These are phyloP conservation scores for Hapalemur alaotrensis DNA, from an alignment of 2,797 vertebrate genomes.

Conservation along the genomic window DNA sequence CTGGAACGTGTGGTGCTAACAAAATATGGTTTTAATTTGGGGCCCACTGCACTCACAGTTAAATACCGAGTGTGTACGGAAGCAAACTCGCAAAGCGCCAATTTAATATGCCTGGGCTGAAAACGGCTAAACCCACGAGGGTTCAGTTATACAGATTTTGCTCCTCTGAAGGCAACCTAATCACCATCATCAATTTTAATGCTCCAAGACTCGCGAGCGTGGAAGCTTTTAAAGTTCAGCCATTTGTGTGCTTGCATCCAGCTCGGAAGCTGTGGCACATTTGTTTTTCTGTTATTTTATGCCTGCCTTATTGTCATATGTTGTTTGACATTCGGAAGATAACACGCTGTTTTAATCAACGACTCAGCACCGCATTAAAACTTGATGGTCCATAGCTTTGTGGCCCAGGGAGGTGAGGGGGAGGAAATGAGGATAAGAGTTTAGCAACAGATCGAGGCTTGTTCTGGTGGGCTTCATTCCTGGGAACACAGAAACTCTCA, in stretches of 20 bases:
- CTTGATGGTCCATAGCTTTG: constrained; percentile 77
- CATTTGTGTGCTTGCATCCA: constrained; percentile 48
- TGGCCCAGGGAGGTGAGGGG: constrained; percentile 63
- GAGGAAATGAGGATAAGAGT: constrained; percentile 37
- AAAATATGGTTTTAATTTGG: constrained; percentile 79
- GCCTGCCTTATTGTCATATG: constrained; percentile 76
- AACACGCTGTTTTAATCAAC: constrained; percentile 78
- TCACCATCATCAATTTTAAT: constrained; percentile 79
- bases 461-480: constrained; percentile 64
- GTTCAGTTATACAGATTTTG: constrained; percentile 72
- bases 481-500: constrained; percentile 69
- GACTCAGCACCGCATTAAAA: constrained; percentile 78
- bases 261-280: constrained; percentile 51
- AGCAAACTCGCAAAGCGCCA: constrained; percentile 13
- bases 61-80: constrained; percentile 45
- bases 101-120: constrained; percentile 57
- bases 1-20: constrained; percentile 67
- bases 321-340: constrained; percentile 82
- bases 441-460: constrained; percentile 51
- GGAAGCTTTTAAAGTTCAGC: constrained; percentile 73
- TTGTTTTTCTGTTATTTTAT: constrained; percentile 74
- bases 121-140: constrained; percentile 67
- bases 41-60: constrained; percentile 24
- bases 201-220: constrained; percentile 61
- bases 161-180: constrained; percentile 78